Percentiles rank a stretch among this genome's conserved stretches.
Conservation (phyloP, 2,888 invertebrate species). For the Allacma fusca region DNA sequence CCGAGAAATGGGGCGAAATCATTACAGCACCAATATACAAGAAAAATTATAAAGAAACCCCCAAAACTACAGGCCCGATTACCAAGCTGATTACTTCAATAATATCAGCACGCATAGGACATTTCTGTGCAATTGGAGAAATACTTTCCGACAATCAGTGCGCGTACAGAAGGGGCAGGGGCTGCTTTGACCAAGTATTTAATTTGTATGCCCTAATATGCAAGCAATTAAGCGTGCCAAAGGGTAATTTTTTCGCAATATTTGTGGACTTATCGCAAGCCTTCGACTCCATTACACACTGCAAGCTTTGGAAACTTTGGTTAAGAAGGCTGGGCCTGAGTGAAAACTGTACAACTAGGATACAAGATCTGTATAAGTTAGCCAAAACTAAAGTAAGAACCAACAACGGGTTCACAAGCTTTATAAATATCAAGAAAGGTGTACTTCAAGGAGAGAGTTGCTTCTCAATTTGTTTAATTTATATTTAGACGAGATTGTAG, state of each 20-base stretch:
- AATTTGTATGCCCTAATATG: too few relatives aligned
- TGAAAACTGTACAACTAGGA: background rate
- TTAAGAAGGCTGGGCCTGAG: background rate
- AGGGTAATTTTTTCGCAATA: background rate
- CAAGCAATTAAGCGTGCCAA: too few relatives aligned
- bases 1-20: background rate
- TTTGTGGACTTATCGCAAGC: background rate
- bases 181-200: too few relatives aligned
- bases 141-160: too few relatives aligned
- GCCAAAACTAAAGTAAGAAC: background rate
- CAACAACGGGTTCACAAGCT: background rate
- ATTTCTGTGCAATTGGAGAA: background rate
- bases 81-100: conserved; percentile 8
- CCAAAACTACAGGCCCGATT: conserved; percentile 32
- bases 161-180: too few relatives aligned
- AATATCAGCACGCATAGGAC: background rate
- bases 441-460: conserved; percentile 27
- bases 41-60: background rate
- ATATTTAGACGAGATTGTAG: conserved; percentile 5
- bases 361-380: background rate
- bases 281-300: background rate
- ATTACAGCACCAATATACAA: conserved; percentile 5
- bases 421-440: background rate
- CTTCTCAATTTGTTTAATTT: conserved; percentile 4
- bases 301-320: background rate